A percentile compares a stretch with the other conserved stretches of the same genome.
Conservation (phyloP, 2,113 vertebrate species). For the Dunckerocampus dactyliophorus region DNA sequence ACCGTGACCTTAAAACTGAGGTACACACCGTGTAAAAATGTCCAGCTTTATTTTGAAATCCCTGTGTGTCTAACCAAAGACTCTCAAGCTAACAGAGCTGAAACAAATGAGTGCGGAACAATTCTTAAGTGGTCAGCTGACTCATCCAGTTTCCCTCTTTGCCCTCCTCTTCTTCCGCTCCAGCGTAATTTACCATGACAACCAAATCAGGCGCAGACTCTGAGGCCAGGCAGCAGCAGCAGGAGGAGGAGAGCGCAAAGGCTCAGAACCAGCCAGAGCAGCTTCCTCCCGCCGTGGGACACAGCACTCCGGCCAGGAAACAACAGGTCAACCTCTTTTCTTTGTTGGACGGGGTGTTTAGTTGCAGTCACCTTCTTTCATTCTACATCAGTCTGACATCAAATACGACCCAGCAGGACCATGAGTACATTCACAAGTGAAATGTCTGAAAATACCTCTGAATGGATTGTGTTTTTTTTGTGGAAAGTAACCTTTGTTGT, state of each 20-base stretch:
- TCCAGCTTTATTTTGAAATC: not conserved
- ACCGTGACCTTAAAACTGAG: no score
- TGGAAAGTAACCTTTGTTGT: not conserved
- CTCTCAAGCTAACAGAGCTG: not conserved
- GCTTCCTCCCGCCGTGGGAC: slow-evolving; percentile 78
- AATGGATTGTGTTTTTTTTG: not conserved
- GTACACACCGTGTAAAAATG: not conserved
- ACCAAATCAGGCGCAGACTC: slow-evolving; percentile 87
- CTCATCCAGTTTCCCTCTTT: slow-evolving; percentile 32
- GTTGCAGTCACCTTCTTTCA: slow-evolving; percentile 2
- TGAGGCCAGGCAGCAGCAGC: slow-evolving; percentile 80
- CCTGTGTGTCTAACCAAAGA: not conserved
- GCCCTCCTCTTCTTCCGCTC: slow-evolving; percentile 9
- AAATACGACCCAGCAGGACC: not conserved
- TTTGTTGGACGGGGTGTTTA: no score
- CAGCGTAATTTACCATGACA: slow-evolving; percentile 92
- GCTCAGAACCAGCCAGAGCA: slow-evolving; percentile 70
- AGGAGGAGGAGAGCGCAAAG: slow-evolving; percentile 62
- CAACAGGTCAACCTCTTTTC: slow-evolving; percentile 65
- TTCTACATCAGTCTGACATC: not conserved
- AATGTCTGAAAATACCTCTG: no score
- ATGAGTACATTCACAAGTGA: no score
- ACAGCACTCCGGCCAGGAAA: slow-evolving; percentile 81
- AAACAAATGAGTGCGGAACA: slow-evolving; percentile 26
- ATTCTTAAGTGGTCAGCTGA: slow-evolving; percentile 32